Base-by-base conservation (phyloP, 2,113 vertebrate genomes). In the Esox niger region DNA sequence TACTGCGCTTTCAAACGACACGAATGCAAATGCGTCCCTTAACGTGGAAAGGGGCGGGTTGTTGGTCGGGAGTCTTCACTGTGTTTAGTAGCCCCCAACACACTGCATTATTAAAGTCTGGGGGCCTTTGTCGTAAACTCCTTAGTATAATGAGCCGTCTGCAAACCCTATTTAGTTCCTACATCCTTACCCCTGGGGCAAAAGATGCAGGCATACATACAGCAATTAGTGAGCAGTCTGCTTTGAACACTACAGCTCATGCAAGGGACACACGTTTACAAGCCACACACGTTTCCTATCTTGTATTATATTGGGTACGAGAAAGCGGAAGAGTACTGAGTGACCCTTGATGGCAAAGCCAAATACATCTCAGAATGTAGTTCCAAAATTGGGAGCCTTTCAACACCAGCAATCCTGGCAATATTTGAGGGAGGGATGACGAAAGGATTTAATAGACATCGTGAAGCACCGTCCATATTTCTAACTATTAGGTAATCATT, bases 91-190 rank as follows among this genome's bases (percentile, higher is more conserved):
- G 26, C n/a, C 55, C 26, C 55, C 55, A 15, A 57, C 25, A 57
- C 26, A 57, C 55, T 57, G 55, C 25, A 59, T 13, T 27, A 52
- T 52, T 52, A 52, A 52, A 30, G 29, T 59, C 27, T 59, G 23
- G 6, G 25, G 26, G 29, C 15, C 25, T 59, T 17, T 27, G 27
- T 25, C 29, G 27, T 59, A 30, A 59, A 59, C 56, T 17, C 56
- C 17, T 13, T 7, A 17, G 56, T 58, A 13, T 58, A 58, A 58
- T 58, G 56, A 58, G 56, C 26, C 27, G 27, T 58, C 54, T 27
- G 38, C 38, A 43, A 56, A 56, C 54, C 8, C 54, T 57, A 57
- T 27, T 26, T 23, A 57, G 23, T 26, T 27, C 6, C 56, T 6
- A 27, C 56, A 59, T 30, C 15, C 29, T 20, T 59, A 17, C 56